Evolutionary conservation across 2,797 vertebrate genomes (phyloP).

Genomic region (Loris lydekkerianus): DNA sequence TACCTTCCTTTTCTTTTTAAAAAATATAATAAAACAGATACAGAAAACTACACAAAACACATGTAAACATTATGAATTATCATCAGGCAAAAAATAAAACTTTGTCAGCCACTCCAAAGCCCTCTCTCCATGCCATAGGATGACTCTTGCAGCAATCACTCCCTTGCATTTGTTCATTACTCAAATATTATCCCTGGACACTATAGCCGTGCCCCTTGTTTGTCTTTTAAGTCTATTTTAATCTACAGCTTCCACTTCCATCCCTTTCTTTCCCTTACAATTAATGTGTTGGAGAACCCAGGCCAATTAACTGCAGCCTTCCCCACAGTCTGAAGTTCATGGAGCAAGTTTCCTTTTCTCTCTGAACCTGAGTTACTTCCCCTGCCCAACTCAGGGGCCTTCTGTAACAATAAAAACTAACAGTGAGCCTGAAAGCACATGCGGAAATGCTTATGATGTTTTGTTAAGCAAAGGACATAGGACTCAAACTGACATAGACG

Average conservation of each 20-base stretch:
- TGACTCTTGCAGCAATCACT: no score
- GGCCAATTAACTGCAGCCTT: neutral
- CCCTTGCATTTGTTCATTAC: neutral
- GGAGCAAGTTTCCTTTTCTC: neutral
- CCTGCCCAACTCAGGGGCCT: neutral
- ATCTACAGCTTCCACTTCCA: neutral
- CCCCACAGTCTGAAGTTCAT: neutral
- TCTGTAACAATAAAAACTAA: slow-evolving; percentile 13
- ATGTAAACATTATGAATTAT: neutral
- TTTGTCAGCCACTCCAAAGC: no score
- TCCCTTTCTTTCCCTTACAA: neutral
- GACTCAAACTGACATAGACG: neutral
- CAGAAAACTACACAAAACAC: neutral
- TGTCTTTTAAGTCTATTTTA: slow-evolving; percentile 15
- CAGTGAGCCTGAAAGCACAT: neutral
- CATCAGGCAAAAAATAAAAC: neutral
- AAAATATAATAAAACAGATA: neutral
- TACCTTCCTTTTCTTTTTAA: neutral
- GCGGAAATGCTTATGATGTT: slow-evolving; percentile 1
- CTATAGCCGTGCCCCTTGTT: accelerated
- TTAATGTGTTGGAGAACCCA: neutral
- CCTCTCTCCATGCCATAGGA: neutral
- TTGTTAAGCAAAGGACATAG: slow-evolving; percentile 60
- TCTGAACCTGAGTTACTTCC: neutral
- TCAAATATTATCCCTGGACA: neutral